Conservation (phyloP, 2,113 vertebrate species). For the Tupaia tana region DNA sequence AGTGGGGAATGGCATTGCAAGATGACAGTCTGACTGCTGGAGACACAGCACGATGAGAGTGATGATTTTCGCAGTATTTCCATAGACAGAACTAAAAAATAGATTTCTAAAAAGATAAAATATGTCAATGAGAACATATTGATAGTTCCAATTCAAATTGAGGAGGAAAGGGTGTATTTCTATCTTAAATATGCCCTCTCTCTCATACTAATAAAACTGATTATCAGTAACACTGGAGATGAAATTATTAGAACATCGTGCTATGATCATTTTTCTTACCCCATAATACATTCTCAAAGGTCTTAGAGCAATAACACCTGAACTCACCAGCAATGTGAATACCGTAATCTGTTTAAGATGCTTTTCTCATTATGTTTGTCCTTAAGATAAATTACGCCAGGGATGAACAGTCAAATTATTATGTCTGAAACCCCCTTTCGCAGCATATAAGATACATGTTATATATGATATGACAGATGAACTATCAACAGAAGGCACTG, state of each 20-base stretch:
- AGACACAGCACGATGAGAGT: background rate
- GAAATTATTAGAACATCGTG: background rate
- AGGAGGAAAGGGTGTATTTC: background rate
- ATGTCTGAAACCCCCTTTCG: background rate
- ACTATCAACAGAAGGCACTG: background rate
- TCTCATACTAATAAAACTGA: background rate
- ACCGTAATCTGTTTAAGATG: background rate
- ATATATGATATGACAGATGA: background rate
- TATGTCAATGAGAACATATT: background rate
- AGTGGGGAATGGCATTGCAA: background rate
- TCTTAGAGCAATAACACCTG: background rate
- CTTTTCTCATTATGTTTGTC: background rate
- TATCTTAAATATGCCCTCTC: background rate
- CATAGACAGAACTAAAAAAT: background rate
- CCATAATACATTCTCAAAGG: background rate
- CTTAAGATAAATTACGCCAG: background rate
- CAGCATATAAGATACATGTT: background rate
- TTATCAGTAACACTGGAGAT: background rate
- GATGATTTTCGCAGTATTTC: conserved; percentile 1
- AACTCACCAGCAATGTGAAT: background rate
- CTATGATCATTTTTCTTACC: background rate
- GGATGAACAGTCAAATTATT: background rate
- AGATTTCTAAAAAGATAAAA: background rate
- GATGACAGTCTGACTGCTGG: background rate
- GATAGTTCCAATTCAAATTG: conserved; percentile 1